phyloP scores from a whole-genome alignment of 2,888 invertebrate species.

The Morpho deidamia region DNA sequence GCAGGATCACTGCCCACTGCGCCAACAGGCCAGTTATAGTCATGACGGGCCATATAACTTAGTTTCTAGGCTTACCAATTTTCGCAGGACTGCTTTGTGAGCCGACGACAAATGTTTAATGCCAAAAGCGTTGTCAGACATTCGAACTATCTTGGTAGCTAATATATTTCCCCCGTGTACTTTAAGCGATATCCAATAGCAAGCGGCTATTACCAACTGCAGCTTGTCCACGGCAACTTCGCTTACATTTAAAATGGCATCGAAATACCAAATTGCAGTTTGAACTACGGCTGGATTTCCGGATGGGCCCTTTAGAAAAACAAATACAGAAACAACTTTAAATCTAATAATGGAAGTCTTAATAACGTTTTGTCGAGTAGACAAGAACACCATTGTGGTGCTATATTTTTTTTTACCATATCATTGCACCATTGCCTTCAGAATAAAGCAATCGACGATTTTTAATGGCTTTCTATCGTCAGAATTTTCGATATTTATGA shows the following conservation, averaged over 20 bases:
- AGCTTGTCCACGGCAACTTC: slow-evolving; percentile 40
- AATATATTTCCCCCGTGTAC: slow-evolving; percentile 38
- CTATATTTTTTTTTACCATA: no score
- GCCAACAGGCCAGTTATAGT: no score
- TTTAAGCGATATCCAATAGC: slow-evolving; percentile 63
- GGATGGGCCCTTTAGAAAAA: slow-evolving; percentile 33
- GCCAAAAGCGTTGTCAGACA: slow-evolving; percentile 41
- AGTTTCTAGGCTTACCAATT: slow-evolving; percentile 38
- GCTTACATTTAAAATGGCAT: slow-evolving; percentile 37
- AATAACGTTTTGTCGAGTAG: no score
- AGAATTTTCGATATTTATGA: no score
- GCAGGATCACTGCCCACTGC: no score
- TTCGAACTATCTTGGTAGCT: slow-evolving; percentile 40
- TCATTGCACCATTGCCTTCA: no score
- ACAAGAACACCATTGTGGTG: no score
- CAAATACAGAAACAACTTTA: background rate
- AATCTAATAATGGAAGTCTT: background rate
- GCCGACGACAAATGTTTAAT: slow-evolving; percentile 33
- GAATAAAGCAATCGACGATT: no score
- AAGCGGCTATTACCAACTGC: slow-evolving; percentile 55
- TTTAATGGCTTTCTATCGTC: no score
- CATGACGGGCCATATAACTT: no score
- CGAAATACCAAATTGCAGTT: slow-evolving; percentile 57
- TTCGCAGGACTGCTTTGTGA: slow-evolving; percentile 43
- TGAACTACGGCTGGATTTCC: slow-evolving; percentile 54